phyloP scores from a whole-genome alignment of 2,113 vertebrate genomes.

The Labeo catla region DNA sequence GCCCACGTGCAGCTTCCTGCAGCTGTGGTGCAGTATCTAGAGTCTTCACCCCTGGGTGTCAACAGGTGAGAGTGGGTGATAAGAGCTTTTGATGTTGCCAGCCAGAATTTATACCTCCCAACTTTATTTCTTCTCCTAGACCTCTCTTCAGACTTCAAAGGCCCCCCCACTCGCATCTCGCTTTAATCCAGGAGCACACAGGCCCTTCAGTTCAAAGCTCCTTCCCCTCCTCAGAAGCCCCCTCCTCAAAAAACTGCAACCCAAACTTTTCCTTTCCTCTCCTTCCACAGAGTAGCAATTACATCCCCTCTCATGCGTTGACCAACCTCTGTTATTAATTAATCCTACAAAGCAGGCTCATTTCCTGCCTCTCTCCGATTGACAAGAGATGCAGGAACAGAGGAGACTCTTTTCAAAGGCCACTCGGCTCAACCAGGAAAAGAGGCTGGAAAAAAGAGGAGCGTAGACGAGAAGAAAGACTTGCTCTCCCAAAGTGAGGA shows the following conservation, averaged over 20 bases:
- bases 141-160: slow-evolving; percentile 97
- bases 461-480: slow-evolving; percentile 84
- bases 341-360: slow-evolving; percentile 97
- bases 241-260: slow-evolving; percentile 74
- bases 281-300: slow-evolving; percentile 91
- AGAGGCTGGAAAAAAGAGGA: slow-evolving; percentile 68
- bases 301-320: slow-evolving; percentile 86
- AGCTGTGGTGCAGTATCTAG: slow-evolving; percentile 61
- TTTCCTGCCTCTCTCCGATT: slow-evolving; percentile 96
- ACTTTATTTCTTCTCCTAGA: slow-evolving; percentile 88
- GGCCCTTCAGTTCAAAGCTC: slow-evolving; percentile 95
- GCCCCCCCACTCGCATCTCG: slow-evolving; percentile 83
- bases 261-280: slow-evolving; percentile 89
- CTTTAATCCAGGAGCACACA: slow-evolving; percentile 96
- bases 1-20: slow-evolving; percentile 42
- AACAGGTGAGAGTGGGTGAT: slow-evolving; percentile 88
- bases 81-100: slow-evolving; percentile 91
- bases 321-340: slow-evolving; percentile 98
- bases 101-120: slow-evolving; percentile 89
- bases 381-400: slow-evolving; percentile 90
- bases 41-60: slow-evolving; percentile 76
- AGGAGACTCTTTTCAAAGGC: slow-evolving; percentile 89
- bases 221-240: slow-evolving; percentile 89
- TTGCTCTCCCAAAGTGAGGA: slow-evolving; percentile 79
- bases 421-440: slow-evolving; percentile 85